Conservation (phyloP, 2,888 invertebrate species). For the Prionchulus punctatus region DNA sequence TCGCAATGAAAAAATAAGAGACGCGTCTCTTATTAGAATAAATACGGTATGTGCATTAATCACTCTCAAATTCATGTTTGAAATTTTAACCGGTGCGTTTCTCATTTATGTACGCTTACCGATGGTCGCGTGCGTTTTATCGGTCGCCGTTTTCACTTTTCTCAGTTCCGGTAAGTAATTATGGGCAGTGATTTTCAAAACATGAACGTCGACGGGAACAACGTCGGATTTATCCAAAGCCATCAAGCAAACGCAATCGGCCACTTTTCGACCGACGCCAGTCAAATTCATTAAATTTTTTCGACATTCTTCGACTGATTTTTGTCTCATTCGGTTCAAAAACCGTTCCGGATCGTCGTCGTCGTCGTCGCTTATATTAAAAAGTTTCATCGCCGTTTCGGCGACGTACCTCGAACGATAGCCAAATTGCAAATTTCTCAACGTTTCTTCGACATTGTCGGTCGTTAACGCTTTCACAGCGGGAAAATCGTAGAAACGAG, state of each 20-base stretch:
- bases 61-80: too few species aligned
- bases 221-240: constrained; percentile 70
- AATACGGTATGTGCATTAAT: too few species aligned
- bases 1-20: too few species aligned
- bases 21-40: too few species aligned
- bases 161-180: constrained; percentile 17
- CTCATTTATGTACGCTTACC: too few species aligned
- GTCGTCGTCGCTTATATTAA: not conserved
- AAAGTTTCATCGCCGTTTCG: constrained; percentile 47
- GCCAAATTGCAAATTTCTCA: constrained; percentile 47
- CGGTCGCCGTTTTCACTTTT: constrained; percentile 47
- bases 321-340: constrained; percentile 49
- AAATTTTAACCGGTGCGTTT: too few species aligned
- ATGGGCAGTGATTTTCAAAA: constrained; percentile 61
- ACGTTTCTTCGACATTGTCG: constrained; percentile 49
- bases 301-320: constrained; percentile 54
- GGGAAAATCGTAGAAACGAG: constrained; percentile 60
- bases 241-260: constrained; percentile 95
- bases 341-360: constrained; percentile 40
- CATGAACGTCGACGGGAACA: constrained; percentile 88
- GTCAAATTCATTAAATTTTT: constrained; percentile 55
- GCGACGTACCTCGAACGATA: constrained; percentile 70
- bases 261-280: constrained; percentile 89
- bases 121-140: constrained; percentile 67
- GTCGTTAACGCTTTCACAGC: constrained; percentile 47